Evolutionary conservation across 2,888 invertebrate species (phyloP), one percentile per base, ranked within the genome.

Genomic region (Phorcus lineatus): DNA sequence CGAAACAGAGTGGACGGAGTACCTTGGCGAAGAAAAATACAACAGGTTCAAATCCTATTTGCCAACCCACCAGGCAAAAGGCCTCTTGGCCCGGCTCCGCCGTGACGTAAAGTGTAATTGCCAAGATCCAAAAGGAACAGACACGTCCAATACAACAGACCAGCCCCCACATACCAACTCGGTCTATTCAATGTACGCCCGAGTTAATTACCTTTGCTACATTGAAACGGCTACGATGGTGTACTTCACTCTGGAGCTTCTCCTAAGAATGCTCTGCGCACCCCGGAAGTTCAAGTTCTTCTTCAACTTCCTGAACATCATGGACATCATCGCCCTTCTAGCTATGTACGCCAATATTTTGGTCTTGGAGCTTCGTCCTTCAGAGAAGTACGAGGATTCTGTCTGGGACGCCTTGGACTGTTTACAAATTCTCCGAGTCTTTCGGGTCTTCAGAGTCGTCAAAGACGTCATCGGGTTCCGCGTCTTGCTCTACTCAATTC

Each of bases 161-260:
- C 47, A 6, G 11, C 7, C 47, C 47, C 47, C 7, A 47, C 1
- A 53, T 85, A 22, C 81, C 82, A 55, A 81, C 82, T 28, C 83
- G 82, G 1, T 47, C 11, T 47, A 47, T 47, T 6, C 77, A 80
- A 13, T 80, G 66, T 80, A 77, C 22, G 55, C 80, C 2, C 28
- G 77, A 28, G 67, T 70, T 22, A 31, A 62, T 7, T 85, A 83
- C 76, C 54, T 88, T 55, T 77, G 76, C 53, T 82, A 86, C 47
- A 82, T 86, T 1, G 87, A 87, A 77, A 84, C 80, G 70, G 74
- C 81, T 19, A 85, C 84, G 31, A 82, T 87, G 6, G 83, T 79
- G 4, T 86, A 88, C 55, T 90, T 91, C 80, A 86, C 89, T 1
- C 11, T 88, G 0, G 91, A 91, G 62, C 79, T 90, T 16, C 36